phyloP scores from a whole-genome alignment of 2,113 vertebrate species.

The Mobula hypostoma region DNA sequence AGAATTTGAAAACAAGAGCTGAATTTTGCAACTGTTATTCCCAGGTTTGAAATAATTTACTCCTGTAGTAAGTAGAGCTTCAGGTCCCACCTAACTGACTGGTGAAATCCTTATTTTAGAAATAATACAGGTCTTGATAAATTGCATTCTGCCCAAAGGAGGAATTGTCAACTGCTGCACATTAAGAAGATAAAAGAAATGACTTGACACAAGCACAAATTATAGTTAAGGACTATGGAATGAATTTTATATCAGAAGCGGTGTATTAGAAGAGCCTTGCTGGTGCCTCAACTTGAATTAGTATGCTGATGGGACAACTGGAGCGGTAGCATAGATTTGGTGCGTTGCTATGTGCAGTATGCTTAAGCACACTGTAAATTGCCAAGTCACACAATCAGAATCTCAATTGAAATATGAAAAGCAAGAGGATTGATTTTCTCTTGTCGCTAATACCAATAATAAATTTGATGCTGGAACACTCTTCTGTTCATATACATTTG shows the following conservation, averaged over 20 bases:
- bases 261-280: background rate
- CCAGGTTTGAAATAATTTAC: background rate
- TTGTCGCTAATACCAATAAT: background rate
- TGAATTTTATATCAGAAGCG: slow-evolving; percentile 28
- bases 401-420: slow-evolving; percentile 8
- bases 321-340: background rate
- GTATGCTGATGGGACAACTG: slow-evolving; percentile 3
- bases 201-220: slow-evolving; percentile 35
- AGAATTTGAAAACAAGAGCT: background rate
- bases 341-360: slow-evolving; percentile 5
- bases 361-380: slow-evolving; percentile 14
- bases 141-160: slow-evolving; percentile 37
- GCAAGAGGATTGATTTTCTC: slow-evolving; percentile 27
- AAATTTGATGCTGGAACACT: background rate
- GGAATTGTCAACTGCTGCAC: slow-evolving; percentile 22
- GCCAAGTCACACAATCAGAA: slow-evolving; percentile 29
- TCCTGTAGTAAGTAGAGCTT: slow-evolving; percentile 1
- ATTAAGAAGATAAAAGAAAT: slow-evolving; percentile 37
- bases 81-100: slow-evolving; percentile 9
- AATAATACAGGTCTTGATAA: slow-evolving; percentile 18
- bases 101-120: slow-evolving; percentile 23
- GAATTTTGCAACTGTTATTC: background rate
- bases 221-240: slow-evolving; percentile 30
- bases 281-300: background rate
- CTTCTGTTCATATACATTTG: background rate